These are phyloP conservation scores for Drosophila leonis DNA, from an alignment of 2,888 invertebrate species.

Conservation along the genomic window DNA sequence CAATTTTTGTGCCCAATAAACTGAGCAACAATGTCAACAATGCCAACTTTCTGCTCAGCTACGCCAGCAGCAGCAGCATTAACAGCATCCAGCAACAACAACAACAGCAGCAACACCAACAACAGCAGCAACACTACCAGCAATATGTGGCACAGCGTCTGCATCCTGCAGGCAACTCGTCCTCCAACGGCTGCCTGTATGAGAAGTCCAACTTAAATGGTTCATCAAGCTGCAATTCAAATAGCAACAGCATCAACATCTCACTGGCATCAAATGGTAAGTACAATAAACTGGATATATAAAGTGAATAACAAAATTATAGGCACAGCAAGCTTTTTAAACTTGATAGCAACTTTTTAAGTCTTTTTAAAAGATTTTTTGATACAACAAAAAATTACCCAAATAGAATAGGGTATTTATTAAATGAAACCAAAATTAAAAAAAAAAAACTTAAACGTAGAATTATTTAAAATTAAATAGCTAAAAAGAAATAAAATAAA, in stretches of 20 bases:
- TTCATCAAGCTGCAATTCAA: constrained; percentile 5
- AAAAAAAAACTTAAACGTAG: no score
- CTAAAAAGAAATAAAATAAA: no score
- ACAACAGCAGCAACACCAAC: constrained; percentile 65
- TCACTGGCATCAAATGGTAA: constrained; percentile 76
- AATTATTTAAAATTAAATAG: no score
- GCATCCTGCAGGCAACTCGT: constrained; percentile 53
- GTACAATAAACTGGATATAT: constrained; percentile 33
- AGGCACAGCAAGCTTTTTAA: no score
- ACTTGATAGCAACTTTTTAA: no score
- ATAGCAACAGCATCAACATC: constrained; percentile 39
- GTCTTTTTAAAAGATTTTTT: no score
- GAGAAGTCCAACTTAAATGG: constrained; percentile 59
- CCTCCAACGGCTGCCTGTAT: constrained; percentile 75
- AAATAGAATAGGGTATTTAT: no score
- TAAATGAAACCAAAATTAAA: no score
- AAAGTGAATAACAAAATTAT: no score
- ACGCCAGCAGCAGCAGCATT: constrained; percentile 75
- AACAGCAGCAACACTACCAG: constrained; percentile 73
- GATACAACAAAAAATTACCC: no score
- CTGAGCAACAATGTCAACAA: constrained; percentile 54
- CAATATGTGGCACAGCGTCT: constrained; percentile 72
- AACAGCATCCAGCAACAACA: constrained; percentile 64
- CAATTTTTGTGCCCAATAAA: constrained; percentile 68
- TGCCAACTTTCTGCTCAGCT: constrained; percentile 65